phyloP scores from a whole-genome alignment of 2,888 invertebrate genomes.

The Drosophila siamana region DNA sequence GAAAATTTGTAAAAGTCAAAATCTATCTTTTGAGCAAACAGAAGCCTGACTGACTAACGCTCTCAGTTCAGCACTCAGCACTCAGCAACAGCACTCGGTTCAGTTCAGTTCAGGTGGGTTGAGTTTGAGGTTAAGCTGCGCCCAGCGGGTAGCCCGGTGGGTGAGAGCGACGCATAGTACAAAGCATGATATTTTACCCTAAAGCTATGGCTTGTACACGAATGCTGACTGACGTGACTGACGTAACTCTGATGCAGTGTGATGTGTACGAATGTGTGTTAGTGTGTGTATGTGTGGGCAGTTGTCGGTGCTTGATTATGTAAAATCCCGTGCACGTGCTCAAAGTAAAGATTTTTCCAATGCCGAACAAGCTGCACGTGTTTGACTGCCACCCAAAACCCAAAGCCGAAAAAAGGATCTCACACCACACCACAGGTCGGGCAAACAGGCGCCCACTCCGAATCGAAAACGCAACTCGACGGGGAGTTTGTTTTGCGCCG shows the following conservation, averaged over 20 bases:
- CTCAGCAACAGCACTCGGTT: too few species aligned
- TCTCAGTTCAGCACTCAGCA: constrained; percentile 15
- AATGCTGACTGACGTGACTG: constrained; percentile 45
- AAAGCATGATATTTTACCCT: constrained; percentile 73
- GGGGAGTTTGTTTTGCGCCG: constrained; percentile 73
- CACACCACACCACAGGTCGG: constrained; percentile 14
- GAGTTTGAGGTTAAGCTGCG: constrained; percentile 28
- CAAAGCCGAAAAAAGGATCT: constrained; percentile 21
- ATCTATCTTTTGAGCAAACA: constrained; percentile 81
- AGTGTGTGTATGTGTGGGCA: constrained; percentile 32
- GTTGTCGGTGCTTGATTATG: constrained; percentile 78
- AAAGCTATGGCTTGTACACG: constrained; percentile 21
- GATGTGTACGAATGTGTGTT: too few species aligned
- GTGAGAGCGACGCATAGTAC: constrained; percentile 21
- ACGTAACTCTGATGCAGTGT: constrained; percentile 30
- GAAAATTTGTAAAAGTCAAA: constrained; percentile 82
- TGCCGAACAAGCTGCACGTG: constrained; percentile 80
- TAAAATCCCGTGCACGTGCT: constrained; percentile 84
- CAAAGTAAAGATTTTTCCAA: constrained; percentile 84
- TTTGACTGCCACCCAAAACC: constrained; percentile 57
- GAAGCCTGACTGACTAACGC: constrained; percentile 64
- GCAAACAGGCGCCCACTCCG: constrained; percentile 47
- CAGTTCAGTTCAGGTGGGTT: constrained; percentile 43
- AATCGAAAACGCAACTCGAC: constrained; percentile 51
- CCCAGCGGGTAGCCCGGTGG: constrained; percentile 57